Evolutionary conservation across 1,140 invertebrate genomes (phyloP).

Genomic region (Dolichoris vasculosae): DNA sequence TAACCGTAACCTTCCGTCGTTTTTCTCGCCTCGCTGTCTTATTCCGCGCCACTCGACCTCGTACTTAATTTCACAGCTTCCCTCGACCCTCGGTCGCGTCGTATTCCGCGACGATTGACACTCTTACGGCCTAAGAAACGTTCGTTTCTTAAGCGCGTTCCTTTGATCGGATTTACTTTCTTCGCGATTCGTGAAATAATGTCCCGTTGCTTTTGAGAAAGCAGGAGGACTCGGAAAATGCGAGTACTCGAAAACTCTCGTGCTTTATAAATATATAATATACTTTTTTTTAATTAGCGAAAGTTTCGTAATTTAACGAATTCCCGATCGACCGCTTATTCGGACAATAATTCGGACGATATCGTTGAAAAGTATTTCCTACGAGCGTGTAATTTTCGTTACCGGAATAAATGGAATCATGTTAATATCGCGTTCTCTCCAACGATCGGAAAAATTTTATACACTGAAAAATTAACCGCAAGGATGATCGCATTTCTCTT

Average conservation of each 20-base stretch:
- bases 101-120: background rate
- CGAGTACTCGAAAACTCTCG: too few species aligned
- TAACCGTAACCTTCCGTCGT: slow-evolving; percentile 65
- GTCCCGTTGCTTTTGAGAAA: background rate
- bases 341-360: too few species aligned
- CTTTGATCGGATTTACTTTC: background rate
- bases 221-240: too few species aligned
- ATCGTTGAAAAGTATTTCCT: too few species aligned
- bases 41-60: background rate
- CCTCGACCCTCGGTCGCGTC: background rate
- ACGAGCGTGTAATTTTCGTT: too few species aligned
- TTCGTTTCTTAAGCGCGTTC: background rate
- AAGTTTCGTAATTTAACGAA: too few species aligned
- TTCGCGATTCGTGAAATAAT: background rate
- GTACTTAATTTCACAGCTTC: background rate
- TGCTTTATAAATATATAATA: too few species aligned
- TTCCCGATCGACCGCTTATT: too few species aligned
- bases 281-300: too few species aligned
- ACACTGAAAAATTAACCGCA: background rate
- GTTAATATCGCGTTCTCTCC: background rate
- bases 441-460: background rate
- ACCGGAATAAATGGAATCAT: background rate
- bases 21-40: background rate
- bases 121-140: too few species aligned
- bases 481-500: background rate